phyloP scores from a whole-genome alignment of 2,888 invertebrate genomes.

The Diarsia brunnea region DNA sequence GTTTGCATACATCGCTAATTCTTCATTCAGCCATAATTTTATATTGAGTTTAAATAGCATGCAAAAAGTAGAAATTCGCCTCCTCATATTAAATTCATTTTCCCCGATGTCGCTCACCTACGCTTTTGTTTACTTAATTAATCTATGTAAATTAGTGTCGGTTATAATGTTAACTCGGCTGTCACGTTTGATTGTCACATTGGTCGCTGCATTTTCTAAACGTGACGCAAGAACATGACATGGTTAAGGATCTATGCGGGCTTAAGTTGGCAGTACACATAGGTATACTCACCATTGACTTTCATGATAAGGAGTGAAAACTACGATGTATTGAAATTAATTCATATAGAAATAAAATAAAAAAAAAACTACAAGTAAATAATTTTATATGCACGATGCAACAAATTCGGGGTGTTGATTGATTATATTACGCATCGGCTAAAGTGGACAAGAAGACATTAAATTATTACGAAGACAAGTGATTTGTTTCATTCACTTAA shows the following conservation, averaged over 20 bases:
- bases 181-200: constrained; percentile 72
- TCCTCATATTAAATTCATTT: constrained; percentile 1
- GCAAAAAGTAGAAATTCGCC: constrained; percentile 21
- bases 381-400: constrained; percentile 3
- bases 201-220: constrained; percentile 68
- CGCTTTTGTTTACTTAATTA: constrained; percentile 56
- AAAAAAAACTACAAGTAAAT: not conserved
- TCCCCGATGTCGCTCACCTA: not conserved
- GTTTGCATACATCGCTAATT: constrained; percentile 58
- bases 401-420: constrained; percentile 17
- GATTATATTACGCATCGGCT: constrained; percentile 26
- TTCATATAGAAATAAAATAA: not conserved
- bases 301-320: constrained; percentile 6
- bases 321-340: not conserved
- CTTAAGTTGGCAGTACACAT: constrained; percentile 14
- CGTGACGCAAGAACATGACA: constrained; percentile 44
- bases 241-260: constrained; percentile 35
- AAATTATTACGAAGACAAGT: constrained; percentile 14
- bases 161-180: constrained; percentile 62
- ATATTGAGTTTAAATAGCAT: constrained; percentile 15
- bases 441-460: constrained; percentile 15
- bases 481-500: constrained; percentile 26
- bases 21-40: constrained; percentile 30
- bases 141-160: constrained; percentile 59
- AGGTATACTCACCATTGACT: not conserved